Conservation (phyloP, 2,888 invertebrate species). For the Euzetes globulus region DNA sequence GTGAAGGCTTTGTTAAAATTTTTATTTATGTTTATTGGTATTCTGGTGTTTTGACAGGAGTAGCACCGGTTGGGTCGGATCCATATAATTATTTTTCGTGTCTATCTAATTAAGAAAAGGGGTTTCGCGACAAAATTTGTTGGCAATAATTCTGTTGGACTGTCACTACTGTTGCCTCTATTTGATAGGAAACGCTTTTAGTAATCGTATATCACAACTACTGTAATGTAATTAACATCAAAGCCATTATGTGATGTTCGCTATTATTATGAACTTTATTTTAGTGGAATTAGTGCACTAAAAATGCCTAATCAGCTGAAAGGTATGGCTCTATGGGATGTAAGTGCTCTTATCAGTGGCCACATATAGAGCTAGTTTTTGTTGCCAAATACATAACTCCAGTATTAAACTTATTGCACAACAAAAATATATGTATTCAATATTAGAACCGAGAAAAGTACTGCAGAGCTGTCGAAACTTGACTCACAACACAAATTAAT, state of each 20-base stretch:
- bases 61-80: neutral
- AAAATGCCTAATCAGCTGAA: constrained; percentile 29
- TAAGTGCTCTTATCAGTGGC: neutral
- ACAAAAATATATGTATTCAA: neutral
- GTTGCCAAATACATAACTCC: neutral
- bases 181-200: constrained; percentile 13
- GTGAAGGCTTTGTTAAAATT: neutral
- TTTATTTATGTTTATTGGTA: constrained; percentile 27
- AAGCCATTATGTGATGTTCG: constrained; percentile 18
- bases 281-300: neutral
- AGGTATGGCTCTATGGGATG: constrained; percentile 16
- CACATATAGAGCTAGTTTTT: constrained; percentile 30
- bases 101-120: constrained; percentile 30
- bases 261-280: constrained; percentile 13
- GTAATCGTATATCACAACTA: constrained; percentile 25
- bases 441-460: constrained; percentile 22
- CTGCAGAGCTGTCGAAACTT: constrained; percentile 21
- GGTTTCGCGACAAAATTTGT: constrained; percentile 26
- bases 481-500: constrained; percentile 11
- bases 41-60: neutral
- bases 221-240: constrained; percentile 29
- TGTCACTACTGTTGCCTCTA: neutral
- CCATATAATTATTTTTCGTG: constrained; percentile 16
- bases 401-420: neutral
- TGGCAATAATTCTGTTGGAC: constrained; percentile 23